These are phyloP conservation scores for Suncus etruscus DNA, from an alignment of 2,113 vertebrate genomes.

Conservation along the genomic window DNA sequence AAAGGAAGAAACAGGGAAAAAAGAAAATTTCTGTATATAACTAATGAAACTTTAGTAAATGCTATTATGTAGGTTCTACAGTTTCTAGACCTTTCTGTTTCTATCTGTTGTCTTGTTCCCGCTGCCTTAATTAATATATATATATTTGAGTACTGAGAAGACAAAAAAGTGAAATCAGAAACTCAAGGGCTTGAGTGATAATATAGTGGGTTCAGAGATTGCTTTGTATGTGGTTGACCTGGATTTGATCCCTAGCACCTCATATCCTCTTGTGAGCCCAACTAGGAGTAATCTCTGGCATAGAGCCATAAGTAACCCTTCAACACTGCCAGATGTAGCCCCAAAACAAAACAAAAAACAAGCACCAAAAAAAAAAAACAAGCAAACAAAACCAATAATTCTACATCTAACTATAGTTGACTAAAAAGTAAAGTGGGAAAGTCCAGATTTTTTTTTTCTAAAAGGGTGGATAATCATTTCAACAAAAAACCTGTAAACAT, in stretches of 20 bases:
- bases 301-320: too few species aligned
- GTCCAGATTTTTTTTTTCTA: conserved; percentile 1
- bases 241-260: too few species aligned
- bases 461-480: not conserved
- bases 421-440: not conserved
- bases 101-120: not conserved
- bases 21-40: not conserved
- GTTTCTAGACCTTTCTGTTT: not conserved
- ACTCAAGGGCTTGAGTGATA: too few species aligned
- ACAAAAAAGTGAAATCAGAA: not conserved
- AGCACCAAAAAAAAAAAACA: too few species aligned
- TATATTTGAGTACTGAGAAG: not conserved
- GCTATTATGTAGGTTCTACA: not conserved
- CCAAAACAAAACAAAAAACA: too few species aligned
- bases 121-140: not conserved
- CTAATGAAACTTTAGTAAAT: not conserved
- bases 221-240: not conserved
- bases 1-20: not conserved
- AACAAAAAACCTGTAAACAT: not conserved
- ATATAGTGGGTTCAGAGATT: not conserved
- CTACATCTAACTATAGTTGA: too few species aligned
- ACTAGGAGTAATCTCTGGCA: too few species aligned
- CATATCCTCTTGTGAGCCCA: too few species aligned
- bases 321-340: too few species aligned
- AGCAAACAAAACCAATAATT: too few species aligned